phyloP scores from a whole-genome alignment of 2,113 vertebrate genomes.

The Mastomys natalensis region DNA sequence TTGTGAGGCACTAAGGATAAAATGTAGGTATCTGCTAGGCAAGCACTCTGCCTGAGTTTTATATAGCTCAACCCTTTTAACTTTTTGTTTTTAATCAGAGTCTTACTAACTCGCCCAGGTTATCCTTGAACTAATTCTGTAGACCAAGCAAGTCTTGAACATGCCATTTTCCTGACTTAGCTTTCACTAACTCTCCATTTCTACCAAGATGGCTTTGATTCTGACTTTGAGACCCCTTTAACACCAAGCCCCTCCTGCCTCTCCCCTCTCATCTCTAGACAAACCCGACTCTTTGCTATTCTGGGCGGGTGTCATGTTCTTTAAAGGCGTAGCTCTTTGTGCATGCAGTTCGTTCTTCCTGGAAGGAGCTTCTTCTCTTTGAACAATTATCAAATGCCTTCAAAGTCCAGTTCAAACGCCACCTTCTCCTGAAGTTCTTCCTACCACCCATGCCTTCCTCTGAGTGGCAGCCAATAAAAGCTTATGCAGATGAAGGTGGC shows the following conservation, averaged over 20 bases:
- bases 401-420: slow-evolving; percentile 58
- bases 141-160: neutral
- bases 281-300: slow-evolving; percentile 23
- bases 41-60: neutral
- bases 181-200: neutral
- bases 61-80: neutral
- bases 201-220: neutral
- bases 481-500: slow-evolving; percentile 34
- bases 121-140: neutral
- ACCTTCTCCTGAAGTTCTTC: neutral
- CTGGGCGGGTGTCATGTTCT: slow-evolving; percentile 24
- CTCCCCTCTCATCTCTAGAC: slow-evolving; percentile 17
- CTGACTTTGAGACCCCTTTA: slow-evolving; percentile 11
- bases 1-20: no score
- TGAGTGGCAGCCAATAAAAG: neutral
- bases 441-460: neutral
- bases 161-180: neutral
- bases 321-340: slow-evolving; percentile 23
- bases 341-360: neutral
- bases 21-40: neutral
- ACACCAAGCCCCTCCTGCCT: neutral
- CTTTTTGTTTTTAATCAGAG: neutral
- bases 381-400: slow-evolving; percentile 63
- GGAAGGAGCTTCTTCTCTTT: slow-evolving; percentile 22
- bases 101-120: neutral